Percentiles rank a stretch among this genome's conserved stretches.
Conservation (phyloP, 2,113 vertebrate species). For the Equus quagga region DNA sequence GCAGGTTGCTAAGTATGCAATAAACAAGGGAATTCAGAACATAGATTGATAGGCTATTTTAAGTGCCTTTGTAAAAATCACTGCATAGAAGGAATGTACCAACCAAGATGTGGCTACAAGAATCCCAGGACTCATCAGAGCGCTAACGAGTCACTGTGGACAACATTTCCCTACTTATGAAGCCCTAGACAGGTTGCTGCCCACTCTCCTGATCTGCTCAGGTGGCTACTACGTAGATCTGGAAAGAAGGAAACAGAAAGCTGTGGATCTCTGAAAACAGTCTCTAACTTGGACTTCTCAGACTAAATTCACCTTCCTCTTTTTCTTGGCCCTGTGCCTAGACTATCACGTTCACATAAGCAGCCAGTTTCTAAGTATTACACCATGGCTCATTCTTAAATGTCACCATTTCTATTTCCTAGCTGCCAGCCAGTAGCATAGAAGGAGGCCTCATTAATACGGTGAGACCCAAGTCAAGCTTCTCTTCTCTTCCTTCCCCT, state of each 20-base stretch:
- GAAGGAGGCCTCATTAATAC: neutral
- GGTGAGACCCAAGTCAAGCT: neutral
- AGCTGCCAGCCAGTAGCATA: neutral
- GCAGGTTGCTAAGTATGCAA: neutral
- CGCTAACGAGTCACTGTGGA: neutral
- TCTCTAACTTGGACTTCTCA: neutral
- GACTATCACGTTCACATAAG: neutral
- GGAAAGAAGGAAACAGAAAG: neutral
- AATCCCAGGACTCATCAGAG: neutral
- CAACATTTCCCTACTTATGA: too few species aligned
- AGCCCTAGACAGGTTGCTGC: neutral
- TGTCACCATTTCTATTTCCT: neutral
- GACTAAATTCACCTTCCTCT: neutral
- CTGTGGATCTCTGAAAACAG: neutral
- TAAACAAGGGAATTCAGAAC: neutral
- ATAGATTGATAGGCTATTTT: neutral
- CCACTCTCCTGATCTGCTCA: neutral
- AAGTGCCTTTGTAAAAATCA: neutral
- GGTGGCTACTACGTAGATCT: neutral
- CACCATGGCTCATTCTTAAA: neutral
- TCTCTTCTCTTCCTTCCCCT: neutral
- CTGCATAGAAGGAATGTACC: neutral
- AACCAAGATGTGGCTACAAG: neutral
- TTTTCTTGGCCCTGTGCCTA: neutral
- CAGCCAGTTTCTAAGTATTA: neutral